phyloP scores from a whole-genome alignment of 23 tunicate genomes.

The Ciona savignyi region DNA sequence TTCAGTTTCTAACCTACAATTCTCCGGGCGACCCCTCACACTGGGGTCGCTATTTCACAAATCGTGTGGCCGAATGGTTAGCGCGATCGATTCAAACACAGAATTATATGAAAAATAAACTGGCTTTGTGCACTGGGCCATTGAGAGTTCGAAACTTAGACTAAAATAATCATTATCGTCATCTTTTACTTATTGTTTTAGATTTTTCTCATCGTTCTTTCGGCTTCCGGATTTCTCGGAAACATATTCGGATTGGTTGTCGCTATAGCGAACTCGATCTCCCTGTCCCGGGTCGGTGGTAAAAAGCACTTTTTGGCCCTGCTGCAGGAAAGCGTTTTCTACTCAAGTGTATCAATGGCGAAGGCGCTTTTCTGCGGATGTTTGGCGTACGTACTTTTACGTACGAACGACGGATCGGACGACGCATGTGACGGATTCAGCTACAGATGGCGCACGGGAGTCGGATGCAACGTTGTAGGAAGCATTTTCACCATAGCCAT shows the following conservation, averaged over 20 bases:
- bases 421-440: background rate
- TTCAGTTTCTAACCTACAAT: too few species aligned
- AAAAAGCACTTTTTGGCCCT: background rate
- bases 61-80: too few species aligned
- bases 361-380: slow-evolving; percentile 27
- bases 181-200: too few species aligned
- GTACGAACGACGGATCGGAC: background rate
- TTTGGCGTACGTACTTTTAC: slow-evolving; percentile 23
- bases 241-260: slow-evolving; percentile 4
- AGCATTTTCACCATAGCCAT: background rate
- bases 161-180: too few species aligned
- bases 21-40: too few species aligned
- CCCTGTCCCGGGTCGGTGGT: background rate
- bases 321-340: slow-evolving; percentile 24
- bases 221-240: slow-evolving; percentile 9
- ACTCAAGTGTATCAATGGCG: slow-evolving; percentile 11
- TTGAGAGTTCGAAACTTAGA: too few species aligned
- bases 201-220: slow-evolving; percentile 4
- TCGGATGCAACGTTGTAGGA: background rate
- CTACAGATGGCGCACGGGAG: background rate
- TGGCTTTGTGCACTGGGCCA: too few species aligned
- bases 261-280: background rate
- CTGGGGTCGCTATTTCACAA: too few species aligned
- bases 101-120: too few species aligned
- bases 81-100: too few species aligned